A percentile compares a stretch with the other conserved stretches of the same genome.
Conservation (phyloP, 2,888 invertebrate genomes). For the Clepsis dumicolana region DNA sequence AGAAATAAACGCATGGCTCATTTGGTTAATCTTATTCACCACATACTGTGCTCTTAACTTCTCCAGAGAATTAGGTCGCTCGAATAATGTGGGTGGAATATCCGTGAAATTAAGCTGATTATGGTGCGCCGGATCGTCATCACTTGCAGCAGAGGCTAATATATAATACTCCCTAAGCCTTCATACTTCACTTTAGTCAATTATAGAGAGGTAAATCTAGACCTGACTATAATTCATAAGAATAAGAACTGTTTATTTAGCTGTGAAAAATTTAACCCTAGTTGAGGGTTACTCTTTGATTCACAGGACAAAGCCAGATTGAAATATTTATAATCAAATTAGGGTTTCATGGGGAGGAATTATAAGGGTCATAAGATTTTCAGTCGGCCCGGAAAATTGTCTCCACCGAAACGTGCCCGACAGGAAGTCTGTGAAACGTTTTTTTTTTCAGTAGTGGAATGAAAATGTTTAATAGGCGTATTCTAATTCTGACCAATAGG, state of each 20-base stretch:
- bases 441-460: too few relatives aligned
- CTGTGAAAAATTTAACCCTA: too few relatives aligned
- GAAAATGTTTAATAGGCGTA: too few relatives aligned
- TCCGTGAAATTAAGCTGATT: conserved; percentile 34
- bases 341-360: not conserved
- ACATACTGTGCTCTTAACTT: conserved; percentile 30
- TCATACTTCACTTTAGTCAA: not conserved
- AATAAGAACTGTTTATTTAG: too few relatives aligned
- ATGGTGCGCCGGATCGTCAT: conserved; percentile 32
- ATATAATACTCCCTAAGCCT: conserved; percentile 21
- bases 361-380: not conserved
- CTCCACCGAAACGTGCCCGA: too few relatives aligned
- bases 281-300: not conserved
- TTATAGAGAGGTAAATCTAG: not conserved
- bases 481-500: too few relatives aligned
- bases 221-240: not conserved
- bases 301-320: not conserved
- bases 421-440: too few relatives aligned
- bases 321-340: not conserved
- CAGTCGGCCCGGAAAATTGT: not conserved
- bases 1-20: conserved; percentile 23
- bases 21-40: conserved; percentile 29
- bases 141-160: conserved; percentile 34
- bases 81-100: conserved; percentile 29
- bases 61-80: conserved; percentile 23